phyloP scores from a whole-genome alignment of 2,113 vertebrate genomes.

The Furnarius figulus region DNA sequence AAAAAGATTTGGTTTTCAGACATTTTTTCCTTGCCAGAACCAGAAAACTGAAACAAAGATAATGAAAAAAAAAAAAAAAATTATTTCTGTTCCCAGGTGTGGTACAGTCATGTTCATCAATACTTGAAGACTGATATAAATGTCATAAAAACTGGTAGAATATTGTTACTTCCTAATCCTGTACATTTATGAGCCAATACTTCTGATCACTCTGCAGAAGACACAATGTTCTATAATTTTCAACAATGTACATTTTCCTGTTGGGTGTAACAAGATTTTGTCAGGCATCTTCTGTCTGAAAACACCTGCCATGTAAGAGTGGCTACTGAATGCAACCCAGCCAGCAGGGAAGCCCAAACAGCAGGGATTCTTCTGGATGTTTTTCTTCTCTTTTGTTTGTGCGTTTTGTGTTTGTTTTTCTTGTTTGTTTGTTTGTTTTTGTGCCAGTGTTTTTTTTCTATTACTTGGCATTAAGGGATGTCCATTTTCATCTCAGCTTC shows the following conservation, averaged over 20 bases:
- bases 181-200: neutral
- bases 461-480: neutral
- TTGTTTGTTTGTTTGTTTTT: neutral
- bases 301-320: neutral
- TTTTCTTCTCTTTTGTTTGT: neutral
- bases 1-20: neutral
- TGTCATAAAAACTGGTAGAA: neutral
- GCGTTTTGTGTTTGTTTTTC: neutral
- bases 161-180: neutral
- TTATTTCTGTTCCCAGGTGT: neutral
- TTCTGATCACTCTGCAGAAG: neutral
- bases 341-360: neutral
- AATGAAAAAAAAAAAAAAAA: neutral
- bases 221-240: neutral
- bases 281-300: neutral
- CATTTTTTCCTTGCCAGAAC: neutral
- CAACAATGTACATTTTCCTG: fast-evolving
- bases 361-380: neutral
- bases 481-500: neutral
- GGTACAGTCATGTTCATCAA: neutral
- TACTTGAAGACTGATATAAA: neutral
- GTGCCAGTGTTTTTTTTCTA: neutral
- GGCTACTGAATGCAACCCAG: neutral
- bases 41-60: neutral
- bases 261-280: neutral